Base-by-base conservation (phyloP, 2,797 vertebrate genomes). In the Crenuchus spilurus region DNA sequence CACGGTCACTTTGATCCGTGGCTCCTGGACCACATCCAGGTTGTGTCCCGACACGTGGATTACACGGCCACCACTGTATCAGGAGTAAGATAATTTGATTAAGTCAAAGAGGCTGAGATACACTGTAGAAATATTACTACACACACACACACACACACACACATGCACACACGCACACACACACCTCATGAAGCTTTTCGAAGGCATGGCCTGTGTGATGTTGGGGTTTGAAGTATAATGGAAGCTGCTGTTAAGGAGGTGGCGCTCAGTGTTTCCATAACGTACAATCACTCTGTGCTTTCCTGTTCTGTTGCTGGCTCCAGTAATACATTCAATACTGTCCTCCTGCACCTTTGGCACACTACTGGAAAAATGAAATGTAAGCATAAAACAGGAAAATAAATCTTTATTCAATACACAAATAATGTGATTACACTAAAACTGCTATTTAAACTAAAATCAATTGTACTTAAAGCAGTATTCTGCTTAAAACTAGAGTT, bases 21-120 rank as follows among this genome's bases (percentile, higher is more conserved):
- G 96, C 24, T 90, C 92, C 89, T 98, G 96, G 2, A 98, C 97
- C 80, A 98, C 96, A 35, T 99, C 95, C 86, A 99, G 82, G 83
- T 97, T 95, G 80, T 95, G 94, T 0, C 97, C 97, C 0, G 68
- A 90, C 72, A 97, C 92, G 26, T 81, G 85, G 82, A 99, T 94
- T 70, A 93, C 80, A 46, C 97, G 94, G 0, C 97, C 97, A 0
- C 97, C 97, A 2, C 97, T 99, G 84, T 60, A 28, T 22, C n/a
- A 41, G 10, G 7, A 58, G 41, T n/a, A 14, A 16, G 14, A 28
- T 9, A 6, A 1, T 44, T 26, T 60, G 4, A 60, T 11, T 3
- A 33, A 33, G 33, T 60, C 18, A 41, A 39, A 39, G 0, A 26
- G 13, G 14, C 14, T 1, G 26, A 41, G 6, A 7, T n/a, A 13